phyloP scores from a whole-genome alignment of 1,140 invertebrate genomes.

The Monomorium pharaonis region DNA sequence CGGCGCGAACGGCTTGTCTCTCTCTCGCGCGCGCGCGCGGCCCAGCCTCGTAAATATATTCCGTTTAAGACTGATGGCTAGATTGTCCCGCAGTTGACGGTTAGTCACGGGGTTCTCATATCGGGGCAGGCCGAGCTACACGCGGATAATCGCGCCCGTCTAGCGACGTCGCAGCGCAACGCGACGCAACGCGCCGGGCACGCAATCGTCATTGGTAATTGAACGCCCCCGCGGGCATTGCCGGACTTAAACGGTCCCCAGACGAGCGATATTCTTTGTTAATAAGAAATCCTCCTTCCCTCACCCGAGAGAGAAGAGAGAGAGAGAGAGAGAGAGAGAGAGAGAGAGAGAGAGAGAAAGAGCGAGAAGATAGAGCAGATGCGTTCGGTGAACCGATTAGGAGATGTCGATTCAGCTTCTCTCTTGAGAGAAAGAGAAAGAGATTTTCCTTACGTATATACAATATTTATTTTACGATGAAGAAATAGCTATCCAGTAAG shows the following conservation, averaged over 20 bases:
- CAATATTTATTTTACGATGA: not conserved
- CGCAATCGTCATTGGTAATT: constrained; percentile 51
- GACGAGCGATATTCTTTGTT: constrained; percentile 37
- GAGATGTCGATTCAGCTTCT: not conserved
- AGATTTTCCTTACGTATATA: not conserved
- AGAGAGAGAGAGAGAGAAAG: no score
- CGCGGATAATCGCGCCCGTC: constrained; percentile 47
- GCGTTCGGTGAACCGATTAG: not conserved
- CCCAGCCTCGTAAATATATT: constrained; percentile 72
- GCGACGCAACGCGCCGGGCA: constrained; percentile 5
- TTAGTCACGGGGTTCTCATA: constrained; percentile 65
- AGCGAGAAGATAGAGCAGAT: not conserved
- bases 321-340: no score
- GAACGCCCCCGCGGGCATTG: constrained; percentile 48
- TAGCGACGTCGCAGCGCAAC: not conserved
- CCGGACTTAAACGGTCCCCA: constrained; percentile 42
- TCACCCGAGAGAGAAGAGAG: no score
- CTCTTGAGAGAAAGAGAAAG: not conserved
- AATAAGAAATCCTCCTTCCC: not conserved
- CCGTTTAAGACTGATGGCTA: constrained; percentile 75
- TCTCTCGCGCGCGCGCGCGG: not conserved
- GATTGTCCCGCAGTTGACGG: constrained; percentile 71
- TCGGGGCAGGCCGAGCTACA: constrained; percentile 43
- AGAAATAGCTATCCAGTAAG: not conserved
- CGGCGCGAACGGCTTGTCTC: not conserved